Conservation (phyloP, 2,888 invertebrate genomes). For the Apocheima hispidaria region DNA sequence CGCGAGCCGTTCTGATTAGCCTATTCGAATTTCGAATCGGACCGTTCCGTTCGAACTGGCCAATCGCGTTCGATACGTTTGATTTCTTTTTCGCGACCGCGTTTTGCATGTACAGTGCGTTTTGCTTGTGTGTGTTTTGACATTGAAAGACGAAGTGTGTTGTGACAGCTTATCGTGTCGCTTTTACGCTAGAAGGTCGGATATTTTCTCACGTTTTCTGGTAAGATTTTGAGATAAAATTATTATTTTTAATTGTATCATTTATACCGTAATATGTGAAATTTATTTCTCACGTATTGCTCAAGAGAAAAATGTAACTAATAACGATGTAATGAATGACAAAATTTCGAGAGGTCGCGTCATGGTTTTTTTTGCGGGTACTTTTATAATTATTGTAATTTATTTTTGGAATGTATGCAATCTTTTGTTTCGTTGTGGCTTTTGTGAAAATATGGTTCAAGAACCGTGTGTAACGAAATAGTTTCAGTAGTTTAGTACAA, state of each 20-base stretch:
- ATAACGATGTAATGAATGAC: slow-evolving; percentile 42
- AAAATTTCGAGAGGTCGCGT: slow-evolving; percentile 34
- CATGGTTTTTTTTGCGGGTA: slow-evolving; percentile 36
- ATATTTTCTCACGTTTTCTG: slow-evolving; percentile 74
- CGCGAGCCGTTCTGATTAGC: slow-evolving; percentile 60
- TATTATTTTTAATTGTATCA: slow-evolving; percentile 56
- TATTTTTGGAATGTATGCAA: slow-evolving; percentile 24
- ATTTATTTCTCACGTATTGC: slow-evolving; percentile 44
- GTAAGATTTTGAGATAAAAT: slow-evolving; percentile 67
- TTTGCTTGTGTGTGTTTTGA: slow-evolving; percentile 73
- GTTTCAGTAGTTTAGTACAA: slow-evolving; percentile 27
- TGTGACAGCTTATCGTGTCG: slow-evolving; percentile 53
- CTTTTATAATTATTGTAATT: slow-evolving; percentile 22
- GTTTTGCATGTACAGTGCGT: slow-evolving; percentile 71
- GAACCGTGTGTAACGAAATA: slow-evolving; percentile 26
- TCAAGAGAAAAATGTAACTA: slow-evolving; percentile 30
- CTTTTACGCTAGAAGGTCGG: slow-evolving; percentile 62
- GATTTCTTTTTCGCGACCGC: slow-evolving; percentile 74
- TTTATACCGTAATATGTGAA: slow-evolving; percentile 50
- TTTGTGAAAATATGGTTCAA: slow-evolving; percentile 20
- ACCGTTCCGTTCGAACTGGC: slow-evolving; percentile 66
- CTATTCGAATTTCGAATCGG: slow-evolving; percentile 72
- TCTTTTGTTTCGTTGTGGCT: slow-evolving; percentile 26
- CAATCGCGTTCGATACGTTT: slow-evolving; percentile 77
- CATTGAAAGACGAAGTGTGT: slow-evolving; percentile 61